A percentile compares a stretch with the other conserved stretches of the same genome.
These are phyloP conservation scores for Podocnemis expansa DNA, from an alignment of 2,113 vertebrate species.

Conservation along the genomic window DNA sequence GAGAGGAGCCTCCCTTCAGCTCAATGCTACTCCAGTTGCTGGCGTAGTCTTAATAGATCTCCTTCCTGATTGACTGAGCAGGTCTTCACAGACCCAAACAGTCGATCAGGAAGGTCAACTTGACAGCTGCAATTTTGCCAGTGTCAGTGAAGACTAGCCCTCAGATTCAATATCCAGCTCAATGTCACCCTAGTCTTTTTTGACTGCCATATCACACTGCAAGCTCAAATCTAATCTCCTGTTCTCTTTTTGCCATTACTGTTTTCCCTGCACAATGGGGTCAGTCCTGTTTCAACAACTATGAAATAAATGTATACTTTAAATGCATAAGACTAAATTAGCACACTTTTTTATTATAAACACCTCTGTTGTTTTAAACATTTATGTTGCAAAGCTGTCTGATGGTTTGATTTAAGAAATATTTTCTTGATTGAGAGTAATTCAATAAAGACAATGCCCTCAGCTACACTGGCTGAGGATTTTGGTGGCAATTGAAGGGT, in stretches of 20 bases:
- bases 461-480: too few species aligned
- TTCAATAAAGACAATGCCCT: background rate
- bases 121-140: too few species aligned
- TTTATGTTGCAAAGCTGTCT: background rate
- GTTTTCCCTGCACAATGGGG: background rate
- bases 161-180: background rate
- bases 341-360: background rate
- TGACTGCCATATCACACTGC: conserved; percentile 21
- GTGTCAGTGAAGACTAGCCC: too few species aligned
- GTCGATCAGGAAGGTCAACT: too few species aligned
- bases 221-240: conserved; percentile 18
- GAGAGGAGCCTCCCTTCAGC: too few species aligned
- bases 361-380: background rate
- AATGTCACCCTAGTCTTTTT: background rate
- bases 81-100: too few species aligned
- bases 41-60: too few species aligned
- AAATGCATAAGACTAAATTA: background rate
- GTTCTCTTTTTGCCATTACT: conserved; percentile 18
- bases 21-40: too few species aligned
- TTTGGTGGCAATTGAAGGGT: too few species aligned
- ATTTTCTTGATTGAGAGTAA: background rate
- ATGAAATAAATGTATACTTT: background rate
- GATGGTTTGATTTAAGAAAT: conserved; percentile 7
- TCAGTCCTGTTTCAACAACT: conserved; percentile 31
- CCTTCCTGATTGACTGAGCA: too few species aligned